Percentiles rank a stretch among this genome's conserved stretches.
These are phyloP conservation scores for Trogon melanurus DNA, from an alignment of 2,113 vertebrate genomes.

Conservation along the genomic window DNA sequence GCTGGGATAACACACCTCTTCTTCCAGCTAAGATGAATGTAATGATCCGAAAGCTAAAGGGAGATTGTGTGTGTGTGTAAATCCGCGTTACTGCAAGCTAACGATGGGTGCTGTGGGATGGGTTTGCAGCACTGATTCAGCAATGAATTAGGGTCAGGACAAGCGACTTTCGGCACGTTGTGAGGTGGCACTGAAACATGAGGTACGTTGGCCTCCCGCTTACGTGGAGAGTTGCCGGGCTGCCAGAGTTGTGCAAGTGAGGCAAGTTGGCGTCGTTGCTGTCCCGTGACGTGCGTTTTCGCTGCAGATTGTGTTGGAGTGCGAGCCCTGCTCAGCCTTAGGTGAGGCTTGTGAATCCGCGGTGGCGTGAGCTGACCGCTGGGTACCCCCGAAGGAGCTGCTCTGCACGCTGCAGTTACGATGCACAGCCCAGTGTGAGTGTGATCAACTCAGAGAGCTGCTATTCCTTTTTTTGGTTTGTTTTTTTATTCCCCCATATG, in stretches of 20 bases:
- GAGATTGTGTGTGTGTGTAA: background rate
- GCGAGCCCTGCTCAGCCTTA: background rate
- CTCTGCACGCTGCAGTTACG: background rate
- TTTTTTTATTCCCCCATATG: background rate
- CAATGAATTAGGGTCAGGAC: background rate
- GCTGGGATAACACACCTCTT: rapidly evolving
- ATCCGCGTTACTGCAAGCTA: background rate
- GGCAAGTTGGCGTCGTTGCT: background rate
- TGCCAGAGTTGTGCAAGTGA: background rate
- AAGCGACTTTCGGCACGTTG: background rate
- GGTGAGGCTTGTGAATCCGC: background rate
- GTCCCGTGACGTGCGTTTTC: background rate
- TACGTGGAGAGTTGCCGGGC: background rate
- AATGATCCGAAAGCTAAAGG: background rate
- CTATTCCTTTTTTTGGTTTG: background rate
- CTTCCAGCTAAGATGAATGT: background rate
- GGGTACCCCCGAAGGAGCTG: background rate
- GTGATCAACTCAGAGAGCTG: background rate
- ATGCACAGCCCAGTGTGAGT: background rate
- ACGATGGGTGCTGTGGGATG: background rate
- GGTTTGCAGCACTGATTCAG: background rate
- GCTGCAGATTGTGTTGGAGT: background rate
- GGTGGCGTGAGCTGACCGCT: background rate
- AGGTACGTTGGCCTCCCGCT: background rate
- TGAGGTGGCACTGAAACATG: background rate